Base-by-base conservation (phyloP, 1,140 invertebrate species). In the Pseudomyrmex dendroicus region DNA sequence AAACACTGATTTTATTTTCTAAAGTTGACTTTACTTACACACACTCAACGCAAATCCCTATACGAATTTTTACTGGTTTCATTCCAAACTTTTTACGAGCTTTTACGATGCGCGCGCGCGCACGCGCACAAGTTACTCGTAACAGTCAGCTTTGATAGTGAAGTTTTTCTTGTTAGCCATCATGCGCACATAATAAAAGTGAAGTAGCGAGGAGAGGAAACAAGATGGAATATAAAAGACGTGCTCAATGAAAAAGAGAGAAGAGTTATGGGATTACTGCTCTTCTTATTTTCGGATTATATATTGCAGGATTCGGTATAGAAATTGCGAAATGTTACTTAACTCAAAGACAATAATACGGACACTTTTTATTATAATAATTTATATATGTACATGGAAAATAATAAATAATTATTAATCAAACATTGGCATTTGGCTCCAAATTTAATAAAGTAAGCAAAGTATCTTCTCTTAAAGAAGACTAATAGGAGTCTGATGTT, bases 111-210 rank as follows among this genome's bases (percentile, higher is more conserved):
- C 46, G 22, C 35, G 35, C 35, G 35, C 35, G 35, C 35, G 35
- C 35, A 35, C 35, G 35, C 22, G 73, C 48, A 8, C 59, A 20
- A 82, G 73, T 82, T 82, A 82, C 78, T 82, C 48, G 48, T 56
- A 52, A 12, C 57, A 64, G 46, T 50, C 56, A 44, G 72, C 17
- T 82, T 74, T 82, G 35, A 82, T 74, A 54, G 59, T 12, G 10
- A 74, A 82, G 59, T 74, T 82, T 82, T 82, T 63, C 78, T 74
- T 74, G 48, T 82, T 82, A 63, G 59, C 48, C 61, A 73, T 73
- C 48, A 67, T 70, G 70, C 63, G 35, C 64, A 22, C 74, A 70
- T 72, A 80, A 59, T 80, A 80, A 80, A 80, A 80, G 54, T 25
- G n/a, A 61, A 80, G 66, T 61, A 80, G 67, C 59, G 66, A 80